Percentiles rank a stretch among this genome's conserved stretches.
Conservation (phyloP, 1,140 invertebrate species). For the Diprion similis region DNA sequence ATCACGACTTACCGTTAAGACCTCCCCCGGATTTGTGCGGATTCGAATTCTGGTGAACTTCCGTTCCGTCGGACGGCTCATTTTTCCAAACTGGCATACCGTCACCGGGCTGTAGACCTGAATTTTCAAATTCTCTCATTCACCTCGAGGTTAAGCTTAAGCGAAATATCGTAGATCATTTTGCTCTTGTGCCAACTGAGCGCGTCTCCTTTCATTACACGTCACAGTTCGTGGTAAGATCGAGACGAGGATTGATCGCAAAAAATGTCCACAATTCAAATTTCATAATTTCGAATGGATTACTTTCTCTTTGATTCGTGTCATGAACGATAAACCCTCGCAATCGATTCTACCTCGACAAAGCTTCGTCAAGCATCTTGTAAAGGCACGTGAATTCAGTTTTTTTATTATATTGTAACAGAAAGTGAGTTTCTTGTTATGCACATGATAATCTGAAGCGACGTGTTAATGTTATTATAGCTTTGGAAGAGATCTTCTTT, state of each 20-base stretch:
- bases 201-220: too few relatives aligned
- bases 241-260: too few relatives aligned
- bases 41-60: slow-evolving; percentile 53
- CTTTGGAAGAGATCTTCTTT: too few relatives aligned
- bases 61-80: slow-evolving; percentile 51
- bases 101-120: slow-evolving; percentile 52
- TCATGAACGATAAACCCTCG: not conserved
- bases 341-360: too few relatives aligned
- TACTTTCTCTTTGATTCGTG: not conserved
- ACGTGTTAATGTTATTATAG: too few relatives aligned
- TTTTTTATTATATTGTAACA: too few relatives aligned
- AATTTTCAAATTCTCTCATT: slow-evolving; percentile 9
- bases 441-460: not conserved
- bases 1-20: slow-evolving; percentile 51
- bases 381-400: too few relatives aligned
- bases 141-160: slow-evolving; percentile 3
- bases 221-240: too few relatives aligned
- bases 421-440: not conserved
- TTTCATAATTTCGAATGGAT: too few relatives aligned
- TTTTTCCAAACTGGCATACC: slow-evolving; percentile 53
- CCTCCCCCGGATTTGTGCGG: slow-evolving; percentile 51
- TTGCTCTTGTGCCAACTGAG: not conserved
- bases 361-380: too few relatives aligned
- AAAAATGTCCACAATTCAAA: too few relatives aligned
- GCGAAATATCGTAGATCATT: not conserved